Base-by-base conservation (phyloP, 2,113 vertebrate species). In the Mustelus asterias region DNA sequence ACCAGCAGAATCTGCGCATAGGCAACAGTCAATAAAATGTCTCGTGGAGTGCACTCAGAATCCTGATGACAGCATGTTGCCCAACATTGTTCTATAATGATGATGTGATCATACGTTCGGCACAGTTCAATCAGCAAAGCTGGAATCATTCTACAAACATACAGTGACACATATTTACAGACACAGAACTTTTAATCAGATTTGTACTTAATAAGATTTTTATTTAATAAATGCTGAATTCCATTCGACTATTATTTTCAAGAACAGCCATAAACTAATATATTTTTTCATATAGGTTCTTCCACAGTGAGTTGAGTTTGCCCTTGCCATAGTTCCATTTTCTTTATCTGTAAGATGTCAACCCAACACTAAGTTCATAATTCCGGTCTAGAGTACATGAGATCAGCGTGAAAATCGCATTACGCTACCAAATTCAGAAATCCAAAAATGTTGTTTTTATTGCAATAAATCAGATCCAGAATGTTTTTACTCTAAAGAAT, bases 401-500 rank as follows among this genome's bases (percentile, higher is more conserved):
- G 58, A 11, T 63, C 88, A 90, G 58, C n/a, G 54, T 18, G 58
- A 58, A 90, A 90, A 90, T 63, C 54, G n/a, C 58, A n/a, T 63
- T n/a, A 90, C 26, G 24, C 58, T 67, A 70, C 37, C 41, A 13
- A 94, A 70, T 58, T 89, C 63, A 41, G n/a, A 94, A 69, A 70
- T 94, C n/a, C 65, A 94, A 29, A 37, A 70, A 48, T 70, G 5
- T 48, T 94, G 93, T 69, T 70, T 69, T 70, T 11, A 41, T 70
- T 70, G 65, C 93, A 70, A 65, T 26, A 94, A 70, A 94, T 94
- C 33, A 41, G 37, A 70, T 94, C 37, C 93, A 94, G n/a, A 94
- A 94, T 67, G 93, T 94, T 94, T 94, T 94, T 67, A 41, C 93
- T 94, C 65, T 24, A 70, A 89, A 41, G 90, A 94, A 69, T 67